phyloP scores from a whole-genome alignment of 2,888 invertebrate genomes.

The Dasysyrphus tricinctus region DNA sequence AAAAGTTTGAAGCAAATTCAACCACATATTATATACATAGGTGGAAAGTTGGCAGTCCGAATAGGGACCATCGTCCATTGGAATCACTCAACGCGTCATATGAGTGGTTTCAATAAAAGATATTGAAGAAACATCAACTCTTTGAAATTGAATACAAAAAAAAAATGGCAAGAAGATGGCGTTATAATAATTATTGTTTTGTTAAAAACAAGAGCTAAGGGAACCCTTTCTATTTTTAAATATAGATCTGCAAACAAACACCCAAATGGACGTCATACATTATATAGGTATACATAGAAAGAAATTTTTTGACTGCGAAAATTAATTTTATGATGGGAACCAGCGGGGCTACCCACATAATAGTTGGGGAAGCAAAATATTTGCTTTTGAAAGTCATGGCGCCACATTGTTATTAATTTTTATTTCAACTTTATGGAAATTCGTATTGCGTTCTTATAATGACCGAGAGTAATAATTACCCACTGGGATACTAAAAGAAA shows the following conservation, averaged over 20 bases:
- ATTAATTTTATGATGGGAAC: background rate
- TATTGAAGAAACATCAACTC: background rate
- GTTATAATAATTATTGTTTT: background rate
- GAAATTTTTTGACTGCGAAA: slow-evolving; percentile 1
- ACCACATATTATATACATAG: background rate
- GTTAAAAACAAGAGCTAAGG: background rate
- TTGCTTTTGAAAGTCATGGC: background rate
- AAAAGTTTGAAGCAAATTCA: slow-evolving; percentile 24
- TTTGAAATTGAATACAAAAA: background rate
- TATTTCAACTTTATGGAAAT: slow-evolving; percentile 1
- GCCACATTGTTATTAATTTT: background rate
- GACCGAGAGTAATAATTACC: slow-evolving; percentile 8
- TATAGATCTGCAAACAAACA: background rate
- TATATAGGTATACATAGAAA: background rate
- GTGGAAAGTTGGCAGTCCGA: slow-evolving; percentile 27
- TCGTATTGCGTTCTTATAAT: slow-evolving; percentile 10
- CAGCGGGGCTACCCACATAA: slow-evolving; percentile 14
- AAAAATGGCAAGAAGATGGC: background rate
- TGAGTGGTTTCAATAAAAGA: slow-evolving; percentile 17
- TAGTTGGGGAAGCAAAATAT: background rate
- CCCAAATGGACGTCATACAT: background rate
- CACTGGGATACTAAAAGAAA: background rate
- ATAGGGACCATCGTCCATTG: slow-evolving; percentile 38
- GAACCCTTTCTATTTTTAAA: background rate
- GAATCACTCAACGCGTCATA: slow-evolving; percentile 62